Conservation (phyloP, 2,888 invertebrate genomes). For the Phaedon cochleariae region DNA sequence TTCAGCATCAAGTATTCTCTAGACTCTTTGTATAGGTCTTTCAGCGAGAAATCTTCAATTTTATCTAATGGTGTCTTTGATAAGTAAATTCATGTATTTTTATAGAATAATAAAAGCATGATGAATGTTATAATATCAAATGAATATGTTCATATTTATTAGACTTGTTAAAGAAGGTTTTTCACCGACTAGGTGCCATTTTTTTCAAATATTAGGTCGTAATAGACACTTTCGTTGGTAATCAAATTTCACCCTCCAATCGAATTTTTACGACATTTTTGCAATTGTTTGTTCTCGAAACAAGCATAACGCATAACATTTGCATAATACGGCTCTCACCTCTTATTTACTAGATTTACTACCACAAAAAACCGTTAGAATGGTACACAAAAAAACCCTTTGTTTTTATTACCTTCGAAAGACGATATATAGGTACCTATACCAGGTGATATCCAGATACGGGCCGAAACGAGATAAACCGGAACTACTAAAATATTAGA, state of each 20-base stretch:
- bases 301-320: conserved; percentile 12
- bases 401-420: conserved; percentile 19
- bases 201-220: background rate
- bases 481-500: conserved; percentile 19
- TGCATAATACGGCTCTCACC: conserved; percentile 3
- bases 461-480: conserved; percentile 22
- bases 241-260: conserved; percentile 7
- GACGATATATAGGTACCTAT: background rate
- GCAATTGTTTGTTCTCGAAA: background rate
- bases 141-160: no score
- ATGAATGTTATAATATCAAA: no score
- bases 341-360: conserved; percentile 7
- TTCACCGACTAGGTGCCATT: no score
- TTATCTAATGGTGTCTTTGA: no score
- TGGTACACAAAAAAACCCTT: background rate
- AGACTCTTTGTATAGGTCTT: no score
- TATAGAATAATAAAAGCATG: no score
- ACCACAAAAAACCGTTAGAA: conserved; percentile 16
- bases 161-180: no score
- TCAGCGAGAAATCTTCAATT: no score
- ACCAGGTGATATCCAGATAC: conserved; percentile 27
- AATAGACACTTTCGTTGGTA: background rate
- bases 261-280: conserved; percentile 9
- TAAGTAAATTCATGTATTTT: no score
- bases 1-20: no score